A percentile compares a stretch with the other conserved stretches of the same genome.
Evolutionary conservation across 2,888 invertebrate species (phyloP).

Genomic region (Celastrina argiolus): DNA sequence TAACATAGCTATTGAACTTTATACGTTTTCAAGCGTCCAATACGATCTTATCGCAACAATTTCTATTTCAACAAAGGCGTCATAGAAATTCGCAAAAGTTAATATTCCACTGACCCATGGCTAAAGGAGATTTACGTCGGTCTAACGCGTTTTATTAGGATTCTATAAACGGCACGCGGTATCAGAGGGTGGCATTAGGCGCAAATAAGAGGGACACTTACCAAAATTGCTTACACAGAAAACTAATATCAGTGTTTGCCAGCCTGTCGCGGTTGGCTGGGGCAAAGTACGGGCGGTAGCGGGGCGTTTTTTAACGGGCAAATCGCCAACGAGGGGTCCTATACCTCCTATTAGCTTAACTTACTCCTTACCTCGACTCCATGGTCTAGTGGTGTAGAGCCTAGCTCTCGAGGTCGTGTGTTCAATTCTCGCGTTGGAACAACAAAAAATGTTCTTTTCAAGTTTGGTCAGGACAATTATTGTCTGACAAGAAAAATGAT

Average conservation of each 20-base stretch:
- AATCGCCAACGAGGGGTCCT: no score
- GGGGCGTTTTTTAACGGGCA: neutral
- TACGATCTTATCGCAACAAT: neutral
- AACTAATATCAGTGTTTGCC: constrained; percentile 76
- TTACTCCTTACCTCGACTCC: no score
- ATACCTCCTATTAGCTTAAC: no score
- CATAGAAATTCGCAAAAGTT: neutral
- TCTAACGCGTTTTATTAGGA: constrained; percentile 47
- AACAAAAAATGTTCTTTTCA: no score
- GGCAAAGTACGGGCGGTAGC: constrained; percentile 31
- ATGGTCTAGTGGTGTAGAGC: no score
- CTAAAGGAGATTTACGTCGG: constrained; percentile 38
- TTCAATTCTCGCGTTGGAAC: no score
- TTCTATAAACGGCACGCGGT: constrained; percentile 62
- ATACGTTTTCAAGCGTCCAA: neutral
- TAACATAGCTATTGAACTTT: no score
- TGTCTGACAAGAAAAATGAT: no score
- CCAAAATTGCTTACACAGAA: constrained; percentile 75
- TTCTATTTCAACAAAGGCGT: neutral
- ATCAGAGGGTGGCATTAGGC: constrained; percentile 55
- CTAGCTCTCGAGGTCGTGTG: no score
- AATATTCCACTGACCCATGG: constrained; percentile 25
- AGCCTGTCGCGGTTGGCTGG: constrained; percentile 53
- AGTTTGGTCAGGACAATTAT: no score
- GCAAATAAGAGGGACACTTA: constrained; percentile 71